Evolutionary conservation across 2,888 invertebrate species (phyloP), one percentile per base, ranked within the genome.

Genomic region (Drosophila setosimentum): DNA sequence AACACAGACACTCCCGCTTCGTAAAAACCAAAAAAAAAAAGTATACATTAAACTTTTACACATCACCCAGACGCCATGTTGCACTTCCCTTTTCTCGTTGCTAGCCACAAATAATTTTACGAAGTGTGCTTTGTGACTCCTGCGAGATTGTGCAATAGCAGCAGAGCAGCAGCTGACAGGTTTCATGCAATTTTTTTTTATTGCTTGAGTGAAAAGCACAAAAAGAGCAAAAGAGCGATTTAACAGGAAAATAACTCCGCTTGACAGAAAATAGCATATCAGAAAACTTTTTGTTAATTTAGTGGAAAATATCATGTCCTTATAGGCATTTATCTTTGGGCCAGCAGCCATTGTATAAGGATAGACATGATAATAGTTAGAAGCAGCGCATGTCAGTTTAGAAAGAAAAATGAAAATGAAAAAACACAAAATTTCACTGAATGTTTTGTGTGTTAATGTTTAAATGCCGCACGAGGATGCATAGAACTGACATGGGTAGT

Each of bases 21-120:
- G 51, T 37, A 49, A 60, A 61, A 71, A 49, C 18, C 50, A 54
- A 76, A 79, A 55, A 62, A 33, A 64, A 57, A 76, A 73, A 81
- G 81, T 68, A 64, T 75, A 71, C 87, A 80, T 83, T 85, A 82
- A 85, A 85, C 73, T 87, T 85, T 85, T 82, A 80, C 81, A 57
- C 78, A 70, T 86, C 88, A 83, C 88, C 85, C 86, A 85, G 79
- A 68, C 82, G 83, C 86, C 83, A 69, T 68, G 83, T 51, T 81
- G 88, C 79, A 83, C 79, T 85, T 66, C 66, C 60, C 69, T 32
- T 61, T 64, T 68, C 61, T 60, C 42, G 55, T 30, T 40, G 62
- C n/a, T 55, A 63, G 49, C 67, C 60, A 45, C 70, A 73, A 66
- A 68, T 66, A 78, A 58, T 72, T 76, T 76, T 63, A 35, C 73